Evolutionary conservation across 2,888 invertebrate species (phyloP).

Genomic region (Melanchra persicariae): DNA sequence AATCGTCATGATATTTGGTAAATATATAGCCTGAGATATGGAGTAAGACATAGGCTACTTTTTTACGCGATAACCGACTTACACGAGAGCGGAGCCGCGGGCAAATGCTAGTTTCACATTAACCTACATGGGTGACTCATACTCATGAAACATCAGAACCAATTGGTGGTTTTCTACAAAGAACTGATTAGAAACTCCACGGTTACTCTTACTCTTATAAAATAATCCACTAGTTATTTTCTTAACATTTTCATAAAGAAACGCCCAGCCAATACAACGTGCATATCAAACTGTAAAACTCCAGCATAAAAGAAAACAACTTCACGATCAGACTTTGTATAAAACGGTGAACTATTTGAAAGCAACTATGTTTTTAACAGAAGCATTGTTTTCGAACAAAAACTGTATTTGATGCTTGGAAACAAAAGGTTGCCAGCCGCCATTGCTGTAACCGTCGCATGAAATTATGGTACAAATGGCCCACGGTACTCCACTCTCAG

Average conservation of each 20-base stretch:
- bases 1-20: too few species aligned
- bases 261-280: conserved; percentile 7
- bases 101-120: too few species aligned
- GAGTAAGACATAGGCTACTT: too few species aligned
- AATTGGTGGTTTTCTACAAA: neutral
- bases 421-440: conserved; percentile 63
- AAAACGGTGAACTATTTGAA: conserved; percentile 47
- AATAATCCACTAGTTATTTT: neutral
- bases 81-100: too few species aligned
- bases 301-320: conserved; percentile 38
- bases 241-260: conserved; percentile 7
- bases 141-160: neutral
- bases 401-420: conserved; percentile 59
- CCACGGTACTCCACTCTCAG: conserved; percentile 47
- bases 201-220: neutral
- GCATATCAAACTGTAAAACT: conserved; percentile 25
- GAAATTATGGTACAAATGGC: conserved; percentile 63
- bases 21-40: too few species aligned
- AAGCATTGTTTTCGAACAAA: conserved; percentile 59
- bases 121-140: neutral
- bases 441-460: conserved; percentile 53
- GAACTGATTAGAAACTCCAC: neutral
- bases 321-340: conserved; percentile 39
- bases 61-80: too few species aligned
- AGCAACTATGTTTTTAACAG: conserved; percentile 57